Base-by-base conservation (phyloP, 92 coral and sea anemone genomes). In the Ricordea florida region DNA sequence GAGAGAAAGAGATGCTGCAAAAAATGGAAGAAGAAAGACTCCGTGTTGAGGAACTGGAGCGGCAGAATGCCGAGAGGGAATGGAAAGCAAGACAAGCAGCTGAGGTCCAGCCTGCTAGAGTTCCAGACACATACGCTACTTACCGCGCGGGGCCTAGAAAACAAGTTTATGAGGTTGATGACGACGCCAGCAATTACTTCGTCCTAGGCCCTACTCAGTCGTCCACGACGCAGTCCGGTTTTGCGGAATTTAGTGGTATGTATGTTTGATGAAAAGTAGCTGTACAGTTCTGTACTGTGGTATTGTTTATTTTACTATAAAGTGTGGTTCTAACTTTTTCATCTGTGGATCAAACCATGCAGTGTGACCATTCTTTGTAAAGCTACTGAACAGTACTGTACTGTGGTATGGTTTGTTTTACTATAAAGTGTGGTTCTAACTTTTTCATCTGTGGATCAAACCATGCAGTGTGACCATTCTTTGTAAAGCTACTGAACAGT, bases 201-300 rank as follows among this genome's bases (percentile, higher is more conserved):
- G 76, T 4, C 9, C 47, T 37, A 57, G 36, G 57, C 37, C 84
- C 72, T 22, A n/a, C 73, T 30, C 44, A 80, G 72, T 28, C 83
- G 53, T 32, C n/a, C n/a, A n/a, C n/a, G n/a, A n/a, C n/a, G n/a
- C 66, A 73, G 35, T 72, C 97, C 35, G 88, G 87, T 13, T 91
- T 91, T 70, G 81, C 93, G 14, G 98, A 91, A 26, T 93, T 90
- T 37, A 91, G 89, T 61, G 98, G 93, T 86, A 62, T 44, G 94
- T 58, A 7, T 9, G 22, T 37, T n/a, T 37, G 9, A 7, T 37
- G 0, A 20, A 42, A 42, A 42, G 9, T 20, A 20, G 13, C 0
- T 42, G 14, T 13, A 0, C 47, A 42, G 47, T 42, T 4, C 47
- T 42, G 13, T 42, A 0, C 47, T 42, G 3, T 42, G 47, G 47